phyloP scores from a whole-genome alignment of 2,797 vertebrate genomes.

The Diglossa cyanea region DNA sequence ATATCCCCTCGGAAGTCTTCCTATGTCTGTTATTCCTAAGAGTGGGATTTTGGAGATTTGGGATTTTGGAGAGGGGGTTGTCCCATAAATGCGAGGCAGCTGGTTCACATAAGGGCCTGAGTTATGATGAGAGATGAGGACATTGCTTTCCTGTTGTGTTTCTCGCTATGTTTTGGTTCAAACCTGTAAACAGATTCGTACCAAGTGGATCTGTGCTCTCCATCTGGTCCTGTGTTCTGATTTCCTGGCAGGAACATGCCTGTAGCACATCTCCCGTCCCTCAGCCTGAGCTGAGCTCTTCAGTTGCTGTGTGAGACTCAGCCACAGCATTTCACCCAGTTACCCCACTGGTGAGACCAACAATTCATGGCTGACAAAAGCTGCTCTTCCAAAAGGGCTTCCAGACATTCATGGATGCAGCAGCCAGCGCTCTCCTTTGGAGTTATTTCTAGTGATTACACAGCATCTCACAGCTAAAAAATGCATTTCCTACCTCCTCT shows the following conservation, averaged over 20 bases:
- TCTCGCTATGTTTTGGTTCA: neutral
- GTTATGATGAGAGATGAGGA: neutral
- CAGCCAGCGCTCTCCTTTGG: neutral
- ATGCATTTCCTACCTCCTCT: neutral
- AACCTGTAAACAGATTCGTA: constrained; percentile 16
- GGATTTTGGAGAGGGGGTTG: neutral
- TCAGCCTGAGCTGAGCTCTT: neutral
- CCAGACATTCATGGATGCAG: neutral
- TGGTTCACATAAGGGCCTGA: neutral
- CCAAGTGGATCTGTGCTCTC: neutral
- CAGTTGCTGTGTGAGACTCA: neutral
- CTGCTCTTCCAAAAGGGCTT: constrained; percentile 17
- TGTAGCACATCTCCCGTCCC: neutral
- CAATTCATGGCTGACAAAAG: neutral
- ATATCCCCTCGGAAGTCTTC: neutral
- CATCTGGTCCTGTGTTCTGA: constrained; percentile 3
- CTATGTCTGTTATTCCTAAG: neutral
- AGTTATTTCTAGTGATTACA: neutral
- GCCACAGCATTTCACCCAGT: neutral
- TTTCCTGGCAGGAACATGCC: constrained; percentile 37
- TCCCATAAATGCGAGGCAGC: neutral
- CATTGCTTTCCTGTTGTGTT: neutral
- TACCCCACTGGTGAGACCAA: neutral
- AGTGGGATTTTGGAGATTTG: neutral
- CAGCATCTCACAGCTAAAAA: neutral